A percentile compares a stretch with the other conserved stretches of the same genome.
Evolutionary conservation across 2,113 vertebrate species (phyloP).

Genomic region (Hippocampus abdominalis): DNA sequence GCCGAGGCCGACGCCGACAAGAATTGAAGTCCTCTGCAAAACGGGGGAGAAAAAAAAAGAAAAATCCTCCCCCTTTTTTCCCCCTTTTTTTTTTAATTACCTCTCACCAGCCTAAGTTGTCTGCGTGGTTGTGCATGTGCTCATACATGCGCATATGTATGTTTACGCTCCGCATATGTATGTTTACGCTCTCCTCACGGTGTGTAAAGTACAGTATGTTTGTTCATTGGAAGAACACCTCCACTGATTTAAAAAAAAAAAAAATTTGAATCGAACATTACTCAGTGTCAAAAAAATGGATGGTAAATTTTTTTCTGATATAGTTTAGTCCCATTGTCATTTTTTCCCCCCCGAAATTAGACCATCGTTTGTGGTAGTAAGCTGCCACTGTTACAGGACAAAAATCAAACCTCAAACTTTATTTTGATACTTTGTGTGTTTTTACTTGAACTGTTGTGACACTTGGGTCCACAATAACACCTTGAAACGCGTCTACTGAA

Average conservation of each 20-base stretch:
- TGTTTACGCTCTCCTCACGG: slow-evolving; percentile 53
- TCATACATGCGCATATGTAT: slow-evolving; percentile 53
- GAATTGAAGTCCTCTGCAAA: slow-evolving; percentile 38
- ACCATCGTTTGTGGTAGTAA: slow-evolving; percentile 44
- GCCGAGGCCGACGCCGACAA: slow-evolving; percentile 36
- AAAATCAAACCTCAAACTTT: slow-evolving; percentile 26
- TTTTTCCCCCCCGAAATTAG: slow-evolving; percentile 21
- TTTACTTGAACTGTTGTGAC: slow-evolving; percentile 55
- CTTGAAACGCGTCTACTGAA: slow-evolving; percentile 15
- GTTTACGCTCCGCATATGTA: slow-evolving; percentile 56
- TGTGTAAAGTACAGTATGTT: slow-evolving; percentile 60
- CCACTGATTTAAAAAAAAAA: slow-evolving; percentile 44
- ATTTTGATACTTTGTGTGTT: slow-evolving; percentile 46
- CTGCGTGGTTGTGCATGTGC: slow-evolving; percentile 47
- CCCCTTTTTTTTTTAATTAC: slow-evolving; percentile 39
- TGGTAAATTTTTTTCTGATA: slow-evolving; percentile 22
- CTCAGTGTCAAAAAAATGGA: slow-evolving; percentile 41
- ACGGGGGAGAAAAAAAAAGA: background rate
- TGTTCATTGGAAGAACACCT: slow-evolving; percentile 47
- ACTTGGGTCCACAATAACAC: slow-evolving; percentile 23
- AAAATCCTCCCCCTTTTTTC: slow-evolving; percentile 4
- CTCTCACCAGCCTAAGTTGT: slow-evolving; percentile 70
- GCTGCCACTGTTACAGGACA: slow-evolving; percentile 42
- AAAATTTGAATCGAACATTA: slow-evolving; percentile 26
- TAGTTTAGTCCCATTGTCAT: slow-evolving; percentile 32